Evolutionary conservation across 1,140 invertebrate genomes (phyloP).

Genomic region (Leptinotarsa texana): DNA sequence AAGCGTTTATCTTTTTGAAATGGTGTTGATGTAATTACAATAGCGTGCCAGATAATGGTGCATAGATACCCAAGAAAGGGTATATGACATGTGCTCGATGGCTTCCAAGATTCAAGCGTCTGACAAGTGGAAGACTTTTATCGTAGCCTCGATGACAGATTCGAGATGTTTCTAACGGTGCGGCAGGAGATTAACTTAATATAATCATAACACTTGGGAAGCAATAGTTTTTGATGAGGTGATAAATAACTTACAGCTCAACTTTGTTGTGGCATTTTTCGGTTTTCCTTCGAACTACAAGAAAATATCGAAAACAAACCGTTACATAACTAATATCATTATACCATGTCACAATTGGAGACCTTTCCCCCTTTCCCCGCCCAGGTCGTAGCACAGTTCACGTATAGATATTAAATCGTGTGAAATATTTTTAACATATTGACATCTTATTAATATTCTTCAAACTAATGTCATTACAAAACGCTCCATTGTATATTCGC

Average conservation of each 20-base stretch:
- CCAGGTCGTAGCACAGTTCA: not conserved
- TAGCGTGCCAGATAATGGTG: not conserved
- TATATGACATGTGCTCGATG: not conserved
- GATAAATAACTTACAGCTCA: no score
- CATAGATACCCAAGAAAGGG: no score
- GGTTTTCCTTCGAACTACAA: no score
- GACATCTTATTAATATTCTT: slow-evolving; percentile 8
- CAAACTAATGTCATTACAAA: slow-evolving; percentile 4
- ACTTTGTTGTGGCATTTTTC: no score
- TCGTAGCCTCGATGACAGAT: no score
- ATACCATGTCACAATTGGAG: not conserved
- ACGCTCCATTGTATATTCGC: slow-evolving; percentile 2
- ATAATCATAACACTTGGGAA: no score
- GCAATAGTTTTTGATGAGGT: no score
- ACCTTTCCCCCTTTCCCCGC: not conserved
- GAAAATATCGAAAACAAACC: not conserved
- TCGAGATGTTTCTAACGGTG: no score
- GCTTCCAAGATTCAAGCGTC: not conserved
- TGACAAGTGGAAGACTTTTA: no score
- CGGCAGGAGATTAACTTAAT: no score
- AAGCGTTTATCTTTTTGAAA: slow-evolving; percentile 25
- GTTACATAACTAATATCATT: not conserved
- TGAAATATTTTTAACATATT: slow-evolving; percentile 9
- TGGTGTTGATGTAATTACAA: slow-evolving; percentile 19
- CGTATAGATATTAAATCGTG: slow-evolving; percentile 8